A percentile compares a stretch with the other conserved stretches of the same genome.
These are phyloP conservation scores for Cephalopachus bancanus DNA, from an alignment of 2,797 vertebrate species.

Conservation along the genomic window DNA sequence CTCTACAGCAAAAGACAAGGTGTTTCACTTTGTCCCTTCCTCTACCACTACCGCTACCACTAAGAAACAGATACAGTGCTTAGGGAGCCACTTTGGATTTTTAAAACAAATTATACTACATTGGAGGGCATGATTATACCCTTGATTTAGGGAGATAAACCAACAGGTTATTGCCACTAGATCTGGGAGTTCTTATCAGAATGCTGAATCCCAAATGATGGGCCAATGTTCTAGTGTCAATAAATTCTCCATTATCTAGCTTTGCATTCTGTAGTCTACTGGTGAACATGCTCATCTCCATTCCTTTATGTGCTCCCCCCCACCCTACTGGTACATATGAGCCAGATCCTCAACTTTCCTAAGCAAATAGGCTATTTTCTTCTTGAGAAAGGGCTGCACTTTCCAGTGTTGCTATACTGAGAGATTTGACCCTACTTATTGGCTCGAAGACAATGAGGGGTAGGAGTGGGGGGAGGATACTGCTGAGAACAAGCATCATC, in stretches of 20 bases:
- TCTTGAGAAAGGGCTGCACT: background rate
- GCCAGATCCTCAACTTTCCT: background rate
- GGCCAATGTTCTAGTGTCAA: background rate
- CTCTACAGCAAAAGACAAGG: background rate
- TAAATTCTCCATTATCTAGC: background rate
- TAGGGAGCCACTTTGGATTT: background rate
- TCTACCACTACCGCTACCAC: background rate
- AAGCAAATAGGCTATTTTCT: background rate
- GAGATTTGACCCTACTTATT: background rate
- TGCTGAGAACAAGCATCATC: background rate
- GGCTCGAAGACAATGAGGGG: background rate
- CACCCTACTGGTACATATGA: background rate
- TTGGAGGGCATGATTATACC: background rate
- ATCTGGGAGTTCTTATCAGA: background rate
- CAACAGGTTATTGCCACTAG: background rate
- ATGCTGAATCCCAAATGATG: background rate
- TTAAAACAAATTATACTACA: slow-evolving; percentile 9
- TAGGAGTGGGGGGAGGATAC: background rate
- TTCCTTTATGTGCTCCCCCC: background rate
- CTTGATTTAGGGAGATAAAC: background rate
- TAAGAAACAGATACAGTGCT: background rate
- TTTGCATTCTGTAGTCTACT: background rate
- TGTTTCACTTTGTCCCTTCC: background rate
- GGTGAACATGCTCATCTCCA: background rate
- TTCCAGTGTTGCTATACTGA: background rate